Evolutionary conservation across 2,888 invertebrate genomes (phyloP).

Genomic region (Stratiomys singularior): DNA sequence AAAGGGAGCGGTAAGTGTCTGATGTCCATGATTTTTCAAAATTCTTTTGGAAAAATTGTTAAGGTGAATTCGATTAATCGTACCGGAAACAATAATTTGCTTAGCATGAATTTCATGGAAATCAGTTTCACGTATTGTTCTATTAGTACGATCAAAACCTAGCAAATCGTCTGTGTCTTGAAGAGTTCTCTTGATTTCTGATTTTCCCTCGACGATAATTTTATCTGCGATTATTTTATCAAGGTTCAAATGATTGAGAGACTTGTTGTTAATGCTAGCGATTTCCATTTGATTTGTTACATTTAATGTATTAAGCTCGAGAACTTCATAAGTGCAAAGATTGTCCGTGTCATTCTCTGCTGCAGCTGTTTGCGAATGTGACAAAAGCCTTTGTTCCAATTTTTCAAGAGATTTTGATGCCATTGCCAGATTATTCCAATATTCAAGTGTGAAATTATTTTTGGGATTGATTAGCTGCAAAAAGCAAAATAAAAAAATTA

Average conservation of each 20-base stretch:
- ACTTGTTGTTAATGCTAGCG: slow-evolving; percentile 20
- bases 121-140: background rate
- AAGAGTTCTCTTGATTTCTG: background rate
- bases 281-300: slow-evolving; percentile 5
- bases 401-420: slow-evolving; percentile 59
- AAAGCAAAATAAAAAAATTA: background rate
- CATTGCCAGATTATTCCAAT: slow-evolving; percentile 60
- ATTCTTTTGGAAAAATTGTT: slow-evolving; percentile 64
- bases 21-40: slow-evolving; percentile 67
- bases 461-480: slow-evolving; percentile 56
- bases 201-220: slow-evolving; percentile 47
- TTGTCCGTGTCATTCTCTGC: background rate
- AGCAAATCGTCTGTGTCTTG: background rate
- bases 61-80: slow-evolving; percentile 65
- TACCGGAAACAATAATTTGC: slow-evolving; percentile 64
- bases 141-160: background rate
- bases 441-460: slow-evolving; percentile 56
- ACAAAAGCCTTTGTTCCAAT: slow-evolving; percentile 54
- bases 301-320: background rate
- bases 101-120: slow-evolving; percentile 60
- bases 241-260: background rate
- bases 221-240: slow-evolving; percentile 57
- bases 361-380: background rate
- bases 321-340: background rate
- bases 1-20: slow-evolving; percentile 63